Percentiles rank a stretch among this genome's conserved stretches.
Evolutionary conservation across 2,888 invertebrate species (phyloP).

Genomic region (Andrena fulva): DNA sequence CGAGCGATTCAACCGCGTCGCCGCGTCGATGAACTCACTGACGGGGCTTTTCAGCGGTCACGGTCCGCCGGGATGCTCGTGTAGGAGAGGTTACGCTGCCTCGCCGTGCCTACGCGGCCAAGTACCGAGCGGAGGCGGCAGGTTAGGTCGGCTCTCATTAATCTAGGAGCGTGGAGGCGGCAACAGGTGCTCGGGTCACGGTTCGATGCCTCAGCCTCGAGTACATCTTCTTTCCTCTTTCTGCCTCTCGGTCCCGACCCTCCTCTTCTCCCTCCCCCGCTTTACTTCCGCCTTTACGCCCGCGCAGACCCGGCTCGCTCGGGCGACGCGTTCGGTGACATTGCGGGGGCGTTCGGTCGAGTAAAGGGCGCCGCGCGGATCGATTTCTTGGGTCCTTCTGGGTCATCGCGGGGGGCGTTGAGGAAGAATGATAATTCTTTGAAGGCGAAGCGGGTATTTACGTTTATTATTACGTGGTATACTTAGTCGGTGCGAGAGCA

Average conservation of each 20-base stretch:
- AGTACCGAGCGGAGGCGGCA: constrained; percentile 62
- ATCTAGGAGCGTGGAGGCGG: constrained; percentile 77
- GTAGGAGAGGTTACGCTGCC: constrained; percentile 38
- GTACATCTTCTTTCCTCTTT: constrained; percentile 46
- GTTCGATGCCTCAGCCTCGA: constrained; percentile 79
- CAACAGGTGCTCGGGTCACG: constrained; percentile 83
- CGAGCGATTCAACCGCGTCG: constrained; percentile 33
- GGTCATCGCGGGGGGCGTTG: too few species aligned
- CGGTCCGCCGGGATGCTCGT: constrained; percentile 40
- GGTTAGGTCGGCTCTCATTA: constrained; percentile 71
- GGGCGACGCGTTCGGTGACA: neutral
- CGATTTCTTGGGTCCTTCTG: neutral
- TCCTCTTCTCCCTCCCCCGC: neutral
- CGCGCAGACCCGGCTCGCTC: constrained; percentile 8
- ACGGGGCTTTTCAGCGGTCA: constrained; percentile 48
- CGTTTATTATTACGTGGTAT: too few species aligned
- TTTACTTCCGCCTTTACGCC: constrained; percentile 32
- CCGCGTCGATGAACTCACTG: constrained; percentile 54
- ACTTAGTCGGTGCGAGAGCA: too few species aligned
- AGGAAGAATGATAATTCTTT: too few species aligned
- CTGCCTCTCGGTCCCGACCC: constrained; percentile 30
- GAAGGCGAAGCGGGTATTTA: too few species aligned
- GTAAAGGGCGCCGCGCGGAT: neutral
- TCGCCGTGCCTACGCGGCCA: constrained; percentile 42
- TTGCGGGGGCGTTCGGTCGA: neutral